Conservation (phyloP, 2,888 invertebrate genomes). For the Caradrina kadenii region DNA sequence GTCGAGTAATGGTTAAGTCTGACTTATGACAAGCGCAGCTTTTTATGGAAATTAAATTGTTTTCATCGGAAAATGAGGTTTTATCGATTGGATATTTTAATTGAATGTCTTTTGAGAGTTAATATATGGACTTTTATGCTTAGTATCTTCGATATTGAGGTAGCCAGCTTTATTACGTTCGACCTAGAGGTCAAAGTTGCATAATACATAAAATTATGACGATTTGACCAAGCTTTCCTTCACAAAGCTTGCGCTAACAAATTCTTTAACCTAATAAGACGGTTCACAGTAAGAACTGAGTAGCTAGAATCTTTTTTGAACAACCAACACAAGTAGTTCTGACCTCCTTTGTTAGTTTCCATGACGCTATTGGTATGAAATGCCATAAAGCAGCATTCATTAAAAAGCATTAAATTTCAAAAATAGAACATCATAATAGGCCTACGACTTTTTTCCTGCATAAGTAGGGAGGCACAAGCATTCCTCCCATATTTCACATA, state of each 20-base stretch:
- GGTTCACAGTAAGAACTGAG: not conserved
- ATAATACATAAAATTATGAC: not conserved
- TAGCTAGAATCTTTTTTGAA: conserved; percentile 17
- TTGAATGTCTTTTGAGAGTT: conserved; percentile 25
- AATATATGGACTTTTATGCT: not conserved
- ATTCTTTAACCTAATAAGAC: not conserved
- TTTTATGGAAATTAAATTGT: conserved; percentile 39
- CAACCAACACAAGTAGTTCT: not conserved
- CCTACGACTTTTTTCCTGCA: not conserved
- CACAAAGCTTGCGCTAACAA: not conserved
- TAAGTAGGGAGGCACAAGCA: conserved; percentile 15
- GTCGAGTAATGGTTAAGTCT: conserved; percentile 71
- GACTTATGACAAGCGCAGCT: conserved; percentile 64
- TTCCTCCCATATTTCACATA: conserved; percentile 4
- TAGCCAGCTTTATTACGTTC: not conserved
- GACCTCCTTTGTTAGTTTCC: conserved; percentile 14
- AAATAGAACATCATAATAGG: not conserved
- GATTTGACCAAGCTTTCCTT: not conserved
- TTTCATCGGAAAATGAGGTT: conserved; percentile 33
- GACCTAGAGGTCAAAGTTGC: not conserved
- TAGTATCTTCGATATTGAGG: not conserved
- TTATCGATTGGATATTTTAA: conserved; percentile 35
- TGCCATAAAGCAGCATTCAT: not conserved
- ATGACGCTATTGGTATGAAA: not conserved
- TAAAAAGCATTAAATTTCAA: not conserved